phyloP scores from a whole-genome alignment of 2,888 invertebrate genomes.

The Sphaeridia pumilis region DNA sequence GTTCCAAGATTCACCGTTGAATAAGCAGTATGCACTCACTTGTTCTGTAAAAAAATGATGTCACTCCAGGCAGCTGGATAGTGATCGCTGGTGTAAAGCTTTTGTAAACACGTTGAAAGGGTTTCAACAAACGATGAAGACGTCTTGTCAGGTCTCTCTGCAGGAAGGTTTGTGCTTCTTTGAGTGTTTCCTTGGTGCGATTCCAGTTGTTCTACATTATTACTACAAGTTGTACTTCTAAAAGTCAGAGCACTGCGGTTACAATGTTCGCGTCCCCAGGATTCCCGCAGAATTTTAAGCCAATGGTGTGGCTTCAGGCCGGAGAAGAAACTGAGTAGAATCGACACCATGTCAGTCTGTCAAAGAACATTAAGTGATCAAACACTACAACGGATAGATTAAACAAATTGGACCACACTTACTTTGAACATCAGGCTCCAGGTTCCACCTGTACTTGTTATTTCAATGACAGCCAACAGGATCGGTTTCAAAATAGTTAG shows the following conservation, averaged over 20 bases:
- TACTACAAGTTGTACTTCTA: no score
- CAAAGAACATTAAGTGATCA: constrained; percentile 12
- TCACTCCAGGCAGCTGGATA: constrained; percentile 87
- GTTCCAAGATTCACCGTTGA: not conserved
- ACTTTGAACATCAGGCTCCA: not conserved
- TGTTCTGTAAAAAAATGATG: constrained; percentile 78
- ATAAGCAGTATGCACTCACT: not conserved
- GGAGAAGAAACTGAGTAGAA: constrained; percentile 79
- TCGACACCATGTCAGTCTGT: constrained; percentile 72
- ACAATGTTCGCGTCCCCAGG: no score
- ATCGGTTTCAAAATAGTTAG: constrained; percentile 63
- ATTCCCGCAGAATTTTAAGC: no score
- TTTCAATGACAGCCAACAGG: constrained; percentile 55
- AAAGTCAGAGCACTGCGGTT: no score
- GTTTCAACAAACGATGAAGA: constrained; percentile 80
- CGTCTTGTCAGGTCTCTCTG: no score
- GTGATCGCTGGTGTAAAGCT: constrained; percentile 68
- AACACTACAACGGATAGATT: not conserved
- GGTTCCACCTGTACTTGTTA: not conserved
- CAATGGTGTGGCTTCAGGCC: constrained; percentile 81
- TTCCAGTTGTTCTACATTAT: no score
- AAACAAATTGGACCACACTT: no score
- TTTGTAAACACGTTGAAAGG: constrained; percentile 74
- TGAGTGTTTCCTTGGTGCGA: no score
- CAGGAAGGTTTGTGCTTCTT: no score